Conservation (phyloP, 1,140 invertebrate genomes). For the Cotesia glomerata region DNA sequence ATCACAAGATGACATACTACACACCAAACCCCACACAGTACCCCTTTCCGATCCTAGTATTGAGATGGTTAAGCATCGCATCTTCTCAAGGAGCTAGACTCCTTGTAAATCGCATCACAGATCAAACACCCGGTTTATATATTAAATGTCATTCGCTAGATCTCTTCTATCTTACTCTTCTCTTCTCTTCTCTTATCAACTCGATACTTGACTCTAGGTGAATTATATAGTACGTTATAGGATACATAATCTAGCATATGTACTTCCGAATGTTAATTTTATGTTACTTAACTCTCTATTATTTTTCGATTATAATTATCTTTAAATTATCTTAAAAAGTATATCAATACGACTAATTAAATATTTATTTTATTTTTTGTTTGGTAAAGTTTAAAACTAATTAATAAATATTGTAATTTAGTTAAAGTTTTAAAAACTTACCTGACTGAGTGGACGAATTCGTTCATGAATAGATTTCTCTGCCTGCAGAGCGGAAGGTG, state of each 20-base stretch:
- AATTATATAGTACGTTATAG: too few species aligned
- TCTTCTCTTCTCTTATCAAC: background rate
- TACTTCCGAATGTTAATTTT: background rate
- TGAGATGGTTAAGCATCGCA: constrained; percentile 29
- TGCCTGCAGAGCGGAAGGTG: constrained; percentile 89
- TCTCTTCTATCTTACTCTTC: background rate
- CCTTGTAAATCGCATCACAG: constrained; percentile 63
- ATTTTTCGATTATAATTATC: too few species aligned
- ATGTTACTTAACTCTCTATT: background rate
- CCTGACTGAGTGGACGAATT: constrained; percentile 88
- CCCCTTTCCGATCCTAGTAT: constrained; percentile 16
- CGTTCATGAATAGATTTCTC: constrained; percentile 88
- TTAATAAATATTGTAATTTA: too few species aligned
- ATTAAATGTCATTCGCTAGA: constrained; percentile 56
- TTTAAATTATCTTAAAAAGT: too few species aligned
- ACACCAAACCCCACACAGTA: constrained; percentile 46
- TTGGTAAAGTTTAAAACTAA: background rate
- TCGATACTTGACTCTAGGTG: too few species aligned
- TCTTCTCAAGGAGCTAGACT: constrained; percentile 34
- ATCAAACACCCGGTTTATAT: constrained; percentile 62
- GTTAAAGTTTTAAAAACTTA: constrained; percentile 58
- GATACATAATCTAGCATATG: background rate
- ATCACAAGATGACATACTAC: constrained; percentile 60
- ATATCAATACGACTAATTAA: background rate
- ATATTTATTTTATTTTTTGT: background rate